Evolutionary conservation across 2,113 vertebrate species (phyloP).

Genomic region (Archocentrus centrarchus): DNA sequence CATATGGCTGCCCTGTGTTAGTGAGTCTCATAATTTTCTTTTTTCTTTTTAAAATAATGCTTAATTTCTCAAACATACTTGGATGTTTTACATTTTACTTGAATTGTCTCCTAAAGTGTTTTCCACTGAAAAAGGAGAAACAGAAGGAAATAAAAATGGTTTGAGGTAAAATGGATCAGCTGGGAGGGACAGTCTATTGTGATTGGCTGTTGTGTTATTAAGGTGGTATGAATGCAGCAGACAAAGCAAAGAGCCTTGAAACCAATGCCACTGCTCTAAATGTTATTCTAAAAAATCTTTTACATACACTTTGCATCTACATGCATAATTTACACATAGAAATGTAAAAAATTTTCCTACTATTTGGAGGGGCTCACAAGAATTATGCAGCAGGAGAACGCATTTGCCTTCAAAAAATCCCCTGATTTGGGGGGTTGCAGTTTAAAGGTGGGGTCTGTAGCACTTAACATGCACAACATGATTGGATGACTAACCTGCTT

Average conservation of each 20-base stretch:
- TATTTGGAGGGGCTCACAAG: background rate
- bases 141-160: background rate
- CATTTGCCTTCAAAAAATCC: background rate
- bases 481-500: background rate
- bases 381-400: background rate
- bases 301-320: background rate
- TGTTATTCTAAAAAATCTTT: background rate
- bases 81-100: background rate
- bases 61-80: background rate
- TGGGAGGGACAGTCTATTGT: background rate
- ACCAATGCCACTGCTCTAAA: background rate
- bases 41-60: background rate
- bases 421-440: background rate
- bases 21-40: background rate
- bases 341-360: background rate
- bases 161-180: background rate
- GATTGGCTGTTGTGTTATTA: background rate
- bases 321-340: background rate
- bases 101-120: background rate
- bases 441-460: background rate
- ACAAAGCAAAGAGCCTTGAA: background rate
- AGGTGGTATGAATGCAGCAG: background rate
- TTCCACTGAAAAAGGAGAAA: background rate
- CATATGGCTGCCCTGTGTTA: background rate
- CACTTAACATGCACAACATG: background rate